Conservation (phyloP, 2,113 vertebrate species). For the Limnothrissa miodon region DNA sequence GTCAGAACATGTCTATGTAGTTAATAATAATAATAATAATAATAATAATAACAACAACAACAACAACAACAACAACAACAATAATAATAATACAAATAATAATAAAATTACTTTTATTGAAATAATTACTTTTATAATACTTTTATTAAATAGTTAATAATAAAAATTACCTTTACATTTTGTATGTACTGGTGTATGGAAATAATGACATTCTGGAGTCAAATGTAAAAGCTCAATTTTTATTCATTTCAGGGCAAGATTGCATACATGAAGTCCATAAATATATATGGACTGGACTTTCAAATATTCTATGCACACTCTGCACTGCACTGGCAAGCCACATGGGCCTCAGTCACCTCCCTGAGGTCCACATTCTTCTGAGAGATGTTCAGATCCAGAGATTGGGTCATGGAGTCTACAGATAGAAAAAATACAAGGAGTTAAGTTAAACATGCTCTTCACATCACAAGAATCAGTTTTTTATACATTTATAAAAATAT, state of each 20-base stretch:
- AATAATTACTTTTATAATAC: no score
- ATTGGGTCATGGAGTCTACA: constrained; percentile 46
- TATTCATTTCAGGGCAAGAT: not conserved
- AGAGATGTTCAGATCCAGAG: constrained; percentile 31
- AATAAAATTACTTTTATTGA: no score
- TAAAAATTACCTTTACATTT: no score
- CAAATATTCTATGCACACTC: constrained; percentile 56
- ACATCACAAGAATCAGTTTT: not conserved
- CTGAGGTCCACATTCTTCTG: constrained; percentile 62
- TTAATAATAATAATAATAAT: no score
- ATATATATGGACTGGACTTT: not conserved
- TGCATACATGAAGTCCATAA: not conserved
- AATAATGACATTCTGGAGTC: not conserved
- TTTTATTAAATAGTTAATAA: no score
- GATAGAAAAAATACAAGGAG: not conserved
- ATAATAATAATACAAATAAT: no score
- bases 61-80: no score
- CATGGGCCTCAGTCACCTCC: constrained; percentile 59
- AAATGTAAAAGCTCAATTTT: not conserved
- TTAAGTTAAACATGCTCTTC: constrained; percentile 4
- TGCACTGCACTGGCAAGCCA: constrained; percentile 63
- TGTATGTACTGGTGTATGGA: not conserved
- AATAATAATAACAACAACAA: no score
- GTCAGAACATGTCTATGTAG: no score
- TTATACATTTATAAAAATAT: not conserved